phyloP scores from a whole-genome alignment of 2,113 vertebrate species.

The Periophthalmus modestus region DNA sequence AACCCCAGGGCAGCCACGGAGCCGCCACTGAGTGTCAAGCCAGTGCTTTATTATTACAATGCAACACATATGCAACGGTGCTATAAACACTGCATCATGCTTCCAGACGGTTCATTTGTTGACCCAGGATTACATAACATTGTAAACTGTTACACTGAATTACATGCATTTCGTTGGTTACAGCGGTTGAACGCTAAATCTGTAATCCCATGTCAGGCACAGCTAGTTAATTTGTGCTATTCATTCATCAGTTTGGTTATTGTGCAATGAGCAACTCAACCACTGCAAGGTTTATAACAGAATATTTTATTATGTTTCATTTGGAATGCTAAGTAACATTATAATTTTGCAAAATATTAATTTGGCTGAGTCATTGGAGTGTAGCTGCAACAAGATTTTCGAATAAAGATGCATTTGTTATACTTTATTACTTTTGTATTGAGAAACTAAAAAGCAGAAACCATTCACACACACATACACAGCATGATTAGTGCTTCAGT shows the following conservation, averaged over 20 bases:
- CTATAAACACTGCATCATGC: too few species aligned
- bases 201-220: not conserved
- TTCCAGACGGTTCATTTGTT: not conserved
- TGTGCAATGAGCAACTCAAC: not conserved
- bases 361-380: not conserved
- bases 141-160: not conserved
- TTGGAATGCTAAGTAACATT: not conserved
- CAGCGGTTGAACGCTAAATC: not conserved
- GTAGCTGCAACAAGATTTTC: not conserved
- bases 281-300: not conserved
- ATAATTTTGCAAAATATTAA: not conserved
- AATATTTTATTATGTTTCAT: not conserved
- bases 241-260: not conserved
- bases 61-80: too few species aligned
- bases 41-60: too few species aligned
- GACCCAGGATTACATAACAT: not conserved
- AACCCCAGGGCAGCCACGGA: too few species aligned
- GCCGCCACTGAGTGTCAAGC: too few species aligned
- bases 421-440: conserved; percentile 34
- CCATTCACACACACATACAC: conserved; percentile 6
- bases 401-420: not conserved
- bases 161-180: not conserved
- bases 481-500: conserved; percentile 50
- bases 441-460: conserved; percentile 39
- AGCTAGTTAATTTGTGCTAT: not conserved